Evolutionary conservation across 2,113 vertebrate species (phyloP), one percentile per base, ranked within the genome.

Genomic region (Alligator mississippiensis): DNA sequence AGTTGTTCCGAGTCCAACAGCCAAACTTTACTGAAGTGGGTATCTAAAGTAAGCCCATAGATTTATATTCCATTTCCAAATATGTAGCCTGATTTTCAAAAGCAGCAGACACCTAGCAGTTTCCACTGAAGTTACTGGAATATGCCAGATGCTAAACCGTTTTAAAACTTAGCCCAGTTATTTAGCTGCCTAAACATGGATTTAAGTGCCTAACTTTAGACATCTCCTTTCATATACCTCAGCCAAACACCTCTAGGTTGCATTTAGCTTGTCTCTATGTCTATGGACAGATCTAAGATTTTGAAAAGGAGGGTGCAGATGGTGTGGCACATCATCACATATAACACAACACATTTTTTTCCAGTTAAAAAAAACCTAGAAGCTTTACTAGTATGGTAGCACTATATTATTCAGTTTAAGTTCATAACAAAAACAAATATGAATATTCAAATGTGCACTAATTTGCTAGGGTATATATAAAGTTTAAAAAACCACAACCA

Each of bases 81-180:
- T 21, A 28, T 3, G 13, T 3, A 19, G 72, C 27, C 64, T 59
- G 27, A 21, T 85, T 85, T 88, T 6, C 78, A 72, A 88, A 62
- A 87, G 55, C 47, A 58, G 19, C 58, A 2, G 13, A 19, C 68
- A 16, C 3, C 24, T 82, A 2, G 0, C 1, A 72, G 4, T 34
- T 64, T 30, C 85, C 61, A 75, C 58, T 66, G 55, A 91, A 5
- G 2, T 3, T 30, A 54, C 66, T 2, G 38, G 22, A 6, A 2
- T 0, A 47, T 72, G 28, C 28, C 59, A 13, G 62, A 25, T n/a
- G 38, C 57, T 92, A 77, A 30, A 83, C 0, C 1, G 60, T 93
- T 74, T 74, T 47, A 47, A 22, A 74, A 74, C 22, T 47, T 14
- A 74, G 24, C 11, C 18, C 70, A 47, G 11, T 34, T 74, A 38